These are phyloP conservation scores for Druon quercuslanigerum DNA, from an alignment of 1,140 invertebrate species.

Conservation along the genomic window DNA sequence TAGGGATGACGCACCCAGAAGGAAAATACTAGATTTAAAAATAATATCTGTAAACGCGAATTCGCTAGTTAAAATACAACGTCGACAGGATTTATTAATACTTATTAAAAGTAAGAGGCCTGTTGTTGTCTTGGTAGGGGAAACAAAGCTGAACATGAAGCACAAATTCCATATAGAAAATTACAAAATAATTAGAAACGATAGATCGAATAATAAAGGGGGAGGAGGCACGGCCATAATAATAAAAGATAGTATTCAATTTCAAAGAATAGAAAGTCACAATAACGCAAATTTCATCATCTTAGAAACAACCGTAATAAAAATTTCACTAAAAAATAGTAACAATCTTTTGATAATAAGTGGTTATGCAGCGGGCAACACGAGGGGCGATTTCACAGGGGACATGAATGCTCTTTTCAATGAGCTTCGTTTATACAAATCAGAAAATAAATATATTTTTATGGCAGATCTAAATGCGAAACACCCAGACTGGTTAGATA, in stretches of 20 bases:
- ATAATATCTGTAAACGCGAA: too few species aligned
- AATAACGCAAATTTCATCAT: background rate
- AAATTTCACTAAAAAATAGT: background rate
- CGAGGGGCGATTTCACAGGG: background rate
- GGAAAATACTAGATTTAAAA: too few species aligned
- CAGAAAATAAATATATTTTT: constrained; percentile 18
- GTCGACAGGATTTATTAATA: constrained; percentile 23
- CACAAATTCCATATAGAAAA: constrained; percentile 34
- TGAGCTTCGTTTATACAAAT: background rate
- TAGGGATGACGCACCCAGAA: too few species aligned
- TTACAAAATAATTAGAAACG: constrained; percentile 37
- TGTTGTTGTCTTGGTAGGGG: constrained; percentile 41
- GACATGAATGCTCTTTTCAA: constrained; percentile 14
- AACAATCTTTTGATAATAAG: background rate
- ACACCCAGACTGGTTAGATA: constrained; percentile 1
- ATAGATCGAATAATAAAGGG: constrained; percentile 35
- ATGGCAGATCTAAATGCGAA: constrained; percentile 32
- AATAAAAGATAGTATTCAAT: constrained; percentile 35
- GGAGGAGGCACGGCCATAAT: constrained; percentile 48
- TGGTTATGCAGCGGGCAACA: background rate
- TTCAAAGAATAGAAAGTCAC: background rate
- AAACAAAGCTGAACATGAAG: constrained; percentile 47
- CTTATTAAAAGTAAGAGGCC: constrained; percentile 36
- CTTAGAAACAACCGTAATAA: background rate
- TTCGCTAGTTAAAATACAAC: too few species aligned